Conservation (phyloP, 2,113 vertebrate genomes). For the Gymnorhina tibicen region DNA sequence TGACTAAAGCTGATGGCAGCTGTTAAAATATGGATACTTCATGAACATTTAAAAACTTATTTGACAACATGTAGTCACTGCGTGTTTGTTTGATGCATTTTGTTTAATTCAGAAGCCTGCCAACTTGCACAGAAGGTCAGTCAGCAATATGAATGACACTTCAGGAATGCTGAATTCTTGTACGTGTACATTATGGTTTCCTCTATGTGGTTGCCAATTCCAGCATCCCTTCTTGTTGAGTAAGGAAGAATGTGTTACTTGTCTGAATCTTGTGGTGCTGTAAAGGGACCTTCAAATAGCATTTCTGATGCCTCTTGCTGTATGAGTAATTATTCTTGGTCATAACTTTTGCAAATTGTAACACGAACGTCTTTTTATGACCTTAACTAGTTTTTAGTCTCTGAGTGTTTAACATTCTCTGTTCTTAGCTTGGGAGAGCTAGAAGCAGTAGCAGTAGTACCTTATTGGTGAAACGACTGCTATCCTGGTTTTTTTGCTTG, state of each 20-base stretch:
- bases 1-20: not conserved
- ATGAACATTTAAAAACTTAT: not conserved
- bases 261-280: not conserved
- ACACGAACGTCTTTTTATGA: not conserved
- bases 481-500: not conserved
- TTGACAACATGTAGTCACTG: not conserved
- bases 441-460: not conserved
- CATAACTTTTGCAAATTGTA: not conserved
- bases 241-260: not conserved
- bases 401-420: not conserved
- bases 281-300: not conserved
- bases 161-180: not conserved
- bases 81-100: not conserved
- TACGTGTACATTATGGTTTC: not conserved
- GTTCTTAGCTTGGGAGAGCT: not conserved
- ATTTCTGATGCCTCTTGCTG: not conserved
- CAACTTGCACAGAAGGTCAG: not conserved
- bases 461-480: not conserved
- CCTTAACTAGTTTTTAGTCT: not conserved
- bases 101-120: not conserved
- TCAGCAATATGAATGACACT: not conserved
- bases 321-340: not conserved
- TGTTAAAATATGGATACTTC: not conserved
- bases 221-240: not conserved
- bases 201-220: not conserved